Percentiles rank a stretch among this genome's conserved stretches.
phyloP scores from a whole-genome alignment of 2,113 vertebrate species.

The Pterocles orientalis region DNA sequence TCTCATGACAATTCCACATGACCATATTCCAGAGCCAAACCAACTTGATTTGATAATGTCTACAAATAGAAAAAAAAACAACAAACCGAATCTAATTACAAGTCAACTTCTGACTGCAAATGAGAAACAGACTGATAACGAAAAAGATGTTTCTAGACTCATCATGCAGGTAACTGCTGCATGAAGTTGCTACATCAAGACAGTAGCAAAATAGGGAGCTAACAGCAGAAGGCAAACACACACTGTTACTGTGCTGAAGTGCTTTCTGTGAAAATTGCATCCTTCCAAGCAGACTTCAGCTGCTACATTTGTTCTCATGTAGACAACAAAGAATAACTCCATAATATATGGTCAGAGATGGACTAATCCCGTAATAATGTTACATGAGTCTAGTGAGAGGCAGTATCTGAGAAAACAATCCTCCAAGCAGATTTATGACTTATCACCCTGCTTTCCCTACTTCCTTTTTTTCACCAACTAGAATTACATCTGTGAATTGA shows the following conservation, averaged over 20 bases:
- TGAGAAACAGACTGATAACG: background rate
- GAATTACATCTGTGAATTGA: background rate
- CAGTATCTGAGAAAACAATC: background rate
- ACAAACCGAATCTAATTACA: background rate
- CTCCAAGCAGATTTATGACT: background rate
- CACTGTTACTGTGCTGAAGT: background rate
- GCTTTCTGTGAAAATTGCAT: background rate
- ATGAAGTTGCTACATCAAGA: background rate
- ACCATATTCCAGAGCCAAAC: background rate
- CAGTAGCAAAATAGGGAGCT: background rate
- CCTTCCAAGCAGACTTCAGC: background rate
- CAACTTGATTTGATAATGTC: background rate
- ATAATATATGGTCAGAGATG: rapidly evolving
- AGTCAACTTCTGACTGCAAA: background rate
- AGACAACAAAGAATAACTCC: background rate
- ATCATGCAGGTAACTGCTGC: background rate
- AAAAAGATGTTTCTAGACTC: background rate
- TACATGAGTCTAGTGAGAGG: background rate
- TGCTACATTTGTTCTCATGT: background rate
- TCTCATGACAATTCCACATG: background rate
- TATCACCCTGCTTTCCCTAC: background rate
- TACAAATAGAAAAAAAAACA: background rate
- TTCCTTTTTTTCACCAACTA: background rate
- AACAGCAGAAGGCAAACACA: background rate
- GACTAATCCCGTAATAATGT: background rate